These are phyloP conservation scores for Ornithoptera alexandrae DNA, from an alignment of 2,888 invertebrate species.

Conservation along the genomic window DNA sequence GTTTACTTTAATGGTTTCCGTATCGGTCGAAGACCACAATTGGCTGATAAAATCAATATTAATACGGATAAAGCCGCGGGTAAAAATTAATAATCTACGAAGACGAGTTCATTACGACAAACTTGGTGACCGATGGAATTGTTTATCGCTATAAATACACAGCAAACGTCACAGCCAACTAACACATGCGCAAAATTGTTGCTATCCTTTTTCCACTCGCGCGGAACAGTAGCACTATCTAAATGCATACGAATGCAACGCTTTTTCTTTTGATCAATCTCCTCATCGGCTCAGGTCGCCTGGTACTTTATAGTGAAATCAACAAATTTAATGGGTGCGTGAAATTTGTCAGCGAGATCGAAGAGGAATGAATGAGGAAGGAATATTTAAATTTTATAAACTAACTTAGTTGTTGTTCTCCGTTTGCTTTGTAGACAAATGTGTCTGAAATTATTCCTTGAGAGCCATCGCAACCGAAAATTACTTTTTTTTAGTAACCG, in stretches of 20 bases:
- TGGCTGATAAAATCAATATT: not conserved
- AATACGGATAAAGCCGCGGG: not conserved
- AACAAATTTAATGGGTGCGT: slow-evolving; percentile 39
- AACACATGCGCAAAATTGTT: slow-evolving; percentile 48
- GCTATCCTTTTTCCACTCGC: slow-evolving; percentile 59
- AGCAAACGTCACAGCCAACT: slow-evolving; percentile 50
- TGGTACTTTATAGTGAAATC: slow-evolving; percentile 61
- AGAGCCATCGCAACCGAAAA: too few relatives aligned
- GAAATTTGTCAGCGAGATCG: not conserved
- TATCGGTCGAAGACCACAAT: not conserved
- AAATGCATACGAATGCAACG: slow-evolving; percentile 65
- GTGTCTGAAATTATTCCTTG: too few relatives aligned
- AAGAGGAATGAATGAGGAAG: too few relatives aligned
- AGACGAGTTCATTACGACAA: slow-evolving; percentile 39
- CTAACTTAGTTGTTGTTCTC: too few relatives aligned
- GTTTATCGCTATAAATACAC: slow-evolving; percentile 44
- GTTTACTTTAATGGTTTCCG: too few relatives aligned
- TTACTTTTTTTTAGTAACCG: too few relatives aligned
- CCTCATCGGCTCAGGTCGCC: slow-evolving; percentile 54
- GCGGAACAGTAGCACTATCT: slow-evolving; percentile 43
- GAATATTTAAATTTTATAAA: too few relatives aligned
- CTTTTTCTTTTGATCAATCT: slow-evolving; percentile 58
- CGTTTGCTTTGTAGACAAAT: too few relatives aligned
- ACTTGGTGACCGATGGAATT: slow-evolving; percentile 46
- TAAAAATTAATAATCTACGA: not conserved